Evolutionary conservation across 2,113 vertebrate genomes (phyloP).

Genomic region (Pygoscelis adeliae): DNA sequence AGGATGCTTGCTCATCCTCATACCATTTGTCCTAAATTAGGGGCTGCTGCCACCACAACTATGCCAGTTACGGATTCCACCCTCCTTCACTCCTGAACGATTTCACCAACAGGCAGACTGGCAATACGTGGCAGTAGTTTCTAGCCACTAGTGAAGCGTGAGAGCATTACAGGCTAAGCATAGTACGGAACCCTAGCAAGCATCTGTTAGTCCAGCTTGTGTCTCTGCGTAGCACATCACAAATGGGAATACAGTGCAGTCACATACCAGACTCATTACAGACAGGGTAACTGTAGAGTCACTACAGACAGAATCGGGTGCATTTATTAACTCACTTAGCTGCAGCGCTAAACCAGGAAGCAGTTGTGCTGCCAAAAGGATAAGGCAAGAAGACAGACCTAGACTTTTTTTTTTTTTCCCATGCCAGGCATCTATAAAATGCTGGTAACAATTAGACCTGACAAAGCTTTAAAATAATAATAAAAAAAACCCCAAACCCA

Average conservation of each 20-base stretch:
- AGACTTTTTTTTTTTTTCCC: not conserved
- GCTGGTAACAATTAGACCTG: not conserved
- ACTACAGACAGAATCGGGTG: not conserved
- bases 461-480: not conserved
- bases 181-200: not conserved
- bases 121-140: not conserved
- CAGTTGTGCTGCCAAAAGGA: not conserved
- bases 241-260: not conserved
- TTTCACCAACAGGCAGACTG: not conserved
- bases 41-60: not conserved
- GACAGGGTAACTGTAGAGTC: not conserved
- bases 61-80: not conserved
- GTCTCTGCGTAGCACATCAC: fast-evolving
- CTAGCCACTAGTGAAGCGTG: fast-evolving
- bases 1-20: not conserved
- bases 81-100: not conserved
- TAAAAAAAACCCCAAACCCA: not conserved
- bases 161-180: not conserved
- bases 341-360: not conserved
- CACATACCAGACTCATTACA: not conserved
- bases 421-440: not conserved
- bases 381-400: not conserved
- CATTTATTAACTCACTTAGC: not conserved
- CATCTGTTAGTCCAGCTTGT: not conserved
- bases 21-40: not conserved